phyloP scores from a whole-genome alignment of 2,113 vertebrate species.

The Hystrix brachyura region DNA sequence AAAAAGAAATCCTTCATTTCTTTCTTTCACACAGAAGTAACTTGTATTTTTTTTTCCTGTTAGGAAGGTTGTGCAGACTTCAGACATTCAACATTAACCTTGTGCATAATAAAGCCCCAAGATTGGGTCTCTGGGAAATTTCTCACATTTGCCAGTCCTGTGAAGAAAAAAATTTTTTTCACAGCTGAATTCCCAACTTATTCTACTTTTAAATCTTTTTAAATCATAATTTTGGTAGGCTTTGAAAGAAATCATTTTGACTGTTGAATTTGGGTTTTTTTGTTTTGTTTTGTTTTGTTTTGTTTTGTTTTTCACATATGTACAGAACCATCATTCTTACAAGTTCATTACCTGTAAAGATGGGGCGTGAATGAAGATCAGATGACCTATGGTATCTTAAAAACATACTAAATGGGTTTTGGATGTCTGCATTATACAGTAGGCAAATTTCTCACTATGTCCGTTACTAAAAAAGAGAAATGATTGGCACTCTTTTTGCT shows the following conservation, averaged over 20 bases:
- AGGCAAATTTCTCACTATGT: not conserved
- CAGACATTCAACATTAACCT: conserved; percentile 85
- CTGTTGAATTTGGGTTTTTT: not conserved
- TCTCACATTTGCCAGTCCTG: conserved; percentile 81
- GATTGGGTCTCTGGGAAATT: conserved; percentile 84
- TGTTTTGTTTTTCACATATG: conserved; percentile 7
- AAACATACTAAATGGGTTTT: not conserved
- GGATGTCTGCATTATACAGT: not conserved
- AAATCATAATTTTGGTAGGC: conserved; percentile 30
- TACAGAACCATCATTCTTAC: not conserved
- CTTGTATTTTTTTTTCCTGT: conserved; percentile 83
- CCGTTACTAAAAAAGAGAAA: not conserved
- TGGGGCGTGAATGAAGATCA: conserved; percentile 30
- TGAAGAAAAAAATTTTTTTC: conserved; percentile 84
- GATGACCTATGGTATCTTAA: not conserved
- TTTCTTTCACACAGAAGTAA: conserved; percentile 81
- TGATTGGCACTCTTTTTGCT: not conserved
- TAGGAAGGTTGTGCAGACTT: conserved; percentile 79
- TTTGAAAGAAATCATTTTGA: conserved; percentile 68
- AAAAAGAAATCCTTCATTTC: conserved; percentile 75
- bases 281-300: conserved; percentile 37
- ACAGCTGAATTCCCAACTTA: conserved; percentile 69
- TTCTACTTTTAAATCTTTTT: conserved; percentile 73
- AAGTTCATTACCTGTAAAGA: conserved; percentile 49
- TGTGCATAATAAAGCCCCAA: conserved; percentile 83